A percentile compares a stretch with the other conserved stretches of the same genome.
Evolutionary conservation across 1,140 invertebrate species (phyloP).

Genomic region (Leguminivora glycinivorella): DNA sequence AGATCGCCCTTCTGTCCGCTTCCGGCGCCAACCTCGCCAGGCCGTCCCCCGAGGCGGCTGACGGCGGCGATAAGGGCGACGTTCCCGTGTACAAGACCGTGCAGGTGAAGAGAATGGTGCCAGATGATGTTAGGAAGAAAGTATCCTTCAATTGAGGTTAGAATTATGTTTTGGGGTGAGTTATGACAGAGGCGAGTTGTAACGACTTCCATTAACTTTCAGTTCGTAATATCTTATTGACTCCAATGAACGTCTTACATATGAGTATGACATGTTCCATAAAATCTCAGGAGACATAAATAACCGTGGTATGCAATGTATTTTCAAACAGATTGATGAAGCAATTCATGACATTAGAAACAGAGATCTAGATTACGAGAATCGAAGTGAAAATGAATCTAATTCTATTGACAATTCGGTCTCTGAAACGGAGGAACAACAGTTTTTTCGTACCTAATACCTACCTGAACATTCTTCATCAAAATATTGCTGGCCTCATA

Average conservation of each 20-base stretch:
- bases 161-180: too few relatives aligned
- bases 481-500: too few relatives aligned
- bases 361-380: not conserved
- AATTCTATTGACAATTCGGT: not conserved
- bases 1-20: conserved; percentile 42
- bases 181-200: too few relatives aligned
- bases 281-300: not conserved
- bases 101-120: conserved; percentile 37
- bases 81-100: conserved; percentile 37
- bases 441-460: not conserved
- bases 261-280: conserved; percentile 2
- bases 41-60: conserved; percentile 28
- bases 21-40: conserved; percentile 37
- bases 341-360: not conserved
- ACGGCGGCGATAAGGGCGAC: conserved; percentile 35
- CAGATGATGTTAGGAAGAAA: conserved; percentile 65
- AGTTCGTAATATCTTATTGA: conserved; percentile 1
- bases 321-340: not conserved
- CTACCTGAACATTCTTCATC: not conserved
- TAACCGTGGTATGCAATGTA: conserved; percentile 4
- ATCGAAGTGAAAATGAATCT: not conserved
- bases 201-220: too few relatives aligned
- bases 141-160: conserved; percentile 57
- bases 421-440: not conserved
- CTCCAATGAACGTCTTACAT: not conserved